phyloP scores from a whole-genome alignment of 2,797 vertebrate species.

The Siniperca undulata region DNA sequence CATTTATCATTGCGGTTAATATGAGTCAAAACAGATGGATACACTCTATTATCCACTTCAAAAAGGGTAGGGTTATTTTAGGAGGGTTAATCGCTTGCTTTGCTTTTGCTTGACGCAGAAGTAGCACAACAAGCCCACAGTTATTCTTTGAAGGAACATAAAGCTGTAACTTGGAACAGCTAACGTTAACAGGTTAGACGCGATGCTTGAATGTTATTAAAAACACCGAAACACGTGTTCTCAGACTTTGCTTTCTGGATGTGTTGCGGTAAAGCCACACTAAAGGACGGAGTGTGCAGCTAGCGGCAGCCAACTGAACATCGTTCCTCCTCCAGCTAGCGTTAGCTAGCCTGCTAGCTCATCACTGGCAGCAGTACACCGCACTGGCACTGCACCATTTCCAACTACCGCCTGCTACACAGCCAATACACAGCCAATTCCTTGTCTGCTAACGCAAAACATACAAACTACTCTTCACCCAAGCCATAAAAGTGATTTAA shows the following conservation, averaged over 20 bases:
- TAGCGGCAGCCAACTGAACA: neutral
- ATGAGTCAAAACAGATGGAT: neutral
- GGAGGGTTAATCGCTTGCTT: neutral
- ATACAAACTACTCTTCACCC: neutral
- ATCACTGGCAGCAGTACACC: slow-evolving; percentile 13
- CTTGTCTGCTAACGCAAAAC: neutral
- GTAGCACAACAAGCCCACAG: fast-evolving
- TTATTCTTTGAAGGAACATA: neutral
- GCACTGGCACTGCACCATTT: slow-evolving; percentile 78
- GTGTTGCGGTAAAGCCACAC: neutral
- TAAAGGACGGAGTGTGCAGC: neutral
- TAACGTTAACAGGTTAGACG: slow-evolving; percentile 2
- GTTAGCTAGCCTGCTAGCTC: slow-evolving; percentile 62
- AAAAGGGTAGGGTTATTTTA: too few species aligned
- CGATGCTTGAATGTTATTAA: neutral
- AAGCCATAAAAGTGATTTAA: neutral
- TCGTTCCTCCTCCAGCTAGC: slow-evolving; percentile 53
- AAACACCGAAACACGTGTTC: neutral
- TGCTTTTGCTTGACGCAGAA: neutral
- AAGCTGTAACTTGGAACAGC: neutral
- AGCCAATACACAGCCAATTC: neutral
- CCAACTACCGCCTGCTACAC: slow-evolving; percentile 26
- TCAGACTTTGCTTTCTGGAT: neutral
- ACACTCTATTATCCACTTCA: neutral
- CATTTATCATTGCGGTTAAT: fast-evolving